A percentile compares a stretch with the other conserved stretches of the same genome.
Conservation (phyloP, 2,888 invertebrate genomes). For the Dryobota labecula region DNA sequence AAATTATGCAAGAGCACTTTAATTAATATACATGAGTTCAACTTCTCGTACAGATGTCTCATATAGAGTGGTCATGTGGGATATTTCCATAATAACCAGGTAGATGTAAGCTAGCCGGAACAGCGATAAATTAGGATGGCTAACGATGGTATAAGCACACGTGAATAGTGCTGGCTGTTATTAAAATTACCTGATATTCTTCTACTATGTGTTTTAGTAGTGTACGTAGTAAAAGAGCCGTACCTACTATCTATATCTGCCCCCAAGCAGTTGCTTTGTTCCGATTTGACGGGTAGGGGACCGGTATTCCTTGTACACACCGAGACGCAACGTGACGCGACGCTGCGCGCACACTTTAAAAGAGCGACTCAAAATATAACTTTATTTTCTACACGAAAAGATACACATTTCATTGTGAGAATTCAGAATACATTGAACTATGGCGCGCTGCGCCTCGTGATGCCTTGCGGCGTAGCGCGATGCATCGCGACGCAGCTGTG, state of each 20-base stretch:
- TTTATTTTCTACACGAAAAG: too few relatives aligned
- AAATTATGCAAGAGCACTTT: conserved; percentile 5
- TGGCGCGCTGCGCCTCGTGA: too few relatives aligned
- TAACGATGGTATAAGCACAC: conserved; percentile 10
- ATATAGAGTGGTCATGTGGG: conserved; percentile 2
- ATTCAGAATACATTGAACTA: too few relatives aligned
- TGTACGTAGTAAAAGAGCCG: background rate
- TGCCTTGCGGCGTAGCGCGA: too few relatives aligned
- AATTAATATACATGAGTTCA: background rate
- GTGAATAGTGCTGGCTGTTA: background rate
- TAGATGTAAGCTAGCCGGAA: background rate
- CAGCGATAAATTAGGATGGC: conserved; percentile 8
- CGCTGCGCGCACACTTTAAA: too few relatives aligned
- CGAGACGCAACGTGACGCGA: too few relatives aligned
- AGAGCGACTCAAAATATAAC: too few relatives aligned
- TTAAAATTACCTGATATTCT: background rate
- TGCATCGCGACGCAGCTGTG: too few relatives aligned
- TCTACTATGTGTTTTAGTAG: background rate
- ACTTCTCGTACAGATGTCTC: conserved; percentile 5
- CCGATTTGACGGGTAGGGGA: background rate
- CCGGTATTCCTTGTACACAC: too few relatives aligned
- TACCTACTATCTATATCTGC: background rate
- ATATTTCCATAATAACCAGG: conserved; percentile 32
- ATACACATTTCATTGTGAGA: too few relatives aligned
- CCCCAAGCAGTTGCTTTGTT: background rate